These are phyloP conservation scores for Neosalanx taihuensis DNA, from an alignment of 2,797 vertebrate species.

Conservation along the genomic window DNA sequence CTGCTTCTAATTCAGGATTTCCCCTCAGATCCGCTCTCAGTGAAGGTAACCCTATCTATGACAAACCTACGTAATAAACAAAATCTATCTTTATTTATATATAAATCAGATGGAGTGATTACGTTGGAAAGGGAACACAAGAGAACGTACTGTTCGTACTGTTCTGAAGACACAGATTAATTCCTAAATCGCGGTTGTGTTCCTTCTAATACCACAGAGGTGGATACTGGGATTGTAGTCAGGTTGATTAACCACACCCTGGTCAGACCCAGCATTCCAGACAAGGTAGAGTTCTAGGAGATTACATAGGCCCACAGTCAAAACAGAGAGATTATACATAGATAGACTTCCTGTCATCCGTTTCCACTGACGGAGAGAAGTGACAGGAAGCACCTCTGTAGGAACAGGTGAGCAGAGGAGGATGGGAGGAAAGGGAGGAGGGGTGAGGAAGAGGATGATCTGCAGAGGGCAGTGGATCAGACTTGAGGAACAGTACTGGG, in stretches of 20 bases:
- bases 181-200: conserved; percentile 58
- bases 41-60: not conserved
- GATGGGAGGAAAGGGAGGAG: too few relatives aligned
- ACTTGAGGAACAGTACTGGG: too few relatives aligned
- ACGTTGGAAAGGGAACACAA: too few relatives aligned
- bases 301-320: not conserved
- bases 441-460: too few relatives aligned
- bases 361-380: too few relatives aligned
- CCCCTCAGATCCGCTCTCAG: conserved; percentile 3
- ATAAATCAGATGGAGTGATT: conserved; percentile 39
- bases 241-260: too few relatives aligned
- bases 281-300: not conserved
- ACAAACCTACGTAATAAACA: not conserved
- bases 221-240: conserved; percentile 1
- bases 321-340: not conserved
- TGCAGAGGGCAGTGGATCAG: too few relatives aligned
- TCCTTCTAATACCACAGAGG: conserved; percentile 29
- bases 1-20: not conserved
- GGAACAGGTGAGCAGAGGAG: too few relatives aligned
- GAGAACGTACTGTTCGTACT: not conserved
- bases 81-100: not conserved
- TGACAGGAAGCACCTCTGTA: too few relatives aligned
- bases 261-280: too few relatives aligned
- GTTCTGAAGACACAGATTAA: conserved; percentile 68
- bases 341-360: not conserved